A percentile compares a stretch with the other conserved stretches of the same genome.
These are phyloP conservation scores for Mayetiola destructor DNA, from an alignment of 2,888 invertebrate genomes.

Conservation along the genomic window DNA sequence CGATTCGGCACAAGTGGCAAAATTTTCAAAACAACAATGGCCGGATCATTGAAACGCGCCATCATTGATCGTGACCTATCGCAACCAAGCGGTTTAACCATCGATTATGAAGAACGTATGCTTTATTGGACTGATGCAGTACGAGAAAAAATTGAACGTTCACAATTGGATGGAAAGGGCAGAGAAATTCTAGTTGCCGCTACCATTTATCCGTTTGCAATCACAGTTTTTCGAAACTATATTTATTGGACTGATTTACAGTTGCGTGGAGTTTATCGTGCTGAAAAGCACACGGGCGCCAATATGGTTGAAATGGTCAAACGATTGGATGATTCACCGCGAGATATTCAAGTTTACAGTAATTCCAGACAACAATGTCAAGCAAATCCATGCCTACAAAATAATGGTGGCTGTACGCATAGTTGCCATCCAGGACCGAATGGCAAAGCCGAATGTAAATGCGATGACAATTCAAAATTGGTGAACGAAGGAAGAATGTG, in stretches of 20 bases:
- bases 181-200: slow-evolving; percentile 75
- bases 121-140: slow-evolving; percentile 97
- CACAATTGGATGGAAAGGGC: slow-evolving; percentile 72
- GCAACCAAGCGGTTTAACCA: slow-evolving; percentile 88
- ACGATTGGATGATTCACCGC: slow-evolving; percentile 79
- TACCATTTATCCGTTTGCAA: slow-evolving; percentile 89
- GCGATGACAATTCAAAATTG: slow-evolving; percentile 69
- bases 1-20: slow-evolving; percentile 83
- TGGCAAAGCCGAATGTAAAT: slow-evolving; percentile 77
- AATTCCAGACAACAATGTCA: slow-evolving; percentile 61
- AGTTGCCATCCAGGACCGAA: slow-evolving; percentile 83
- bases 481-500: slow-evolving; percentile 93
- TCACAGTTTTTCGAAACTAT: slow-evolving; percentile 76
- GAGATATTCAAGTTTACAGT: slow-evolving; percentile 83
- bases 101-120: slow-evolving; percentile 87
- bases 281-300: slow-evolving; percentile 93
- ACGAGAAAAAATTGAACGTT: slow-evolving; percentile 85
- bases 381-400: slow-evolving; percentile 70
- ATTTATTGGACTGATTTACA: slow-evolving; percentile 96
- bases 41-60: slow-evolving; percentile 77
- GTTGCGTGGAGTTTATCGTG: slow-evolving; percentile 83
- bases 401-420: slow-evolving; percentile 92
- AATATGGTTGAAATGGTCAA: slow-evolving; percentile 90
- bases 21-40: slow-evolving; percentile 91
- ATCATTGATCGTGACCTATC: slow-evolving; percentile 82